Evolutionary conservation across 1,140 invertebrate species (phyloP).

Genomic region (Oreohelix idahoensis): DNA sequence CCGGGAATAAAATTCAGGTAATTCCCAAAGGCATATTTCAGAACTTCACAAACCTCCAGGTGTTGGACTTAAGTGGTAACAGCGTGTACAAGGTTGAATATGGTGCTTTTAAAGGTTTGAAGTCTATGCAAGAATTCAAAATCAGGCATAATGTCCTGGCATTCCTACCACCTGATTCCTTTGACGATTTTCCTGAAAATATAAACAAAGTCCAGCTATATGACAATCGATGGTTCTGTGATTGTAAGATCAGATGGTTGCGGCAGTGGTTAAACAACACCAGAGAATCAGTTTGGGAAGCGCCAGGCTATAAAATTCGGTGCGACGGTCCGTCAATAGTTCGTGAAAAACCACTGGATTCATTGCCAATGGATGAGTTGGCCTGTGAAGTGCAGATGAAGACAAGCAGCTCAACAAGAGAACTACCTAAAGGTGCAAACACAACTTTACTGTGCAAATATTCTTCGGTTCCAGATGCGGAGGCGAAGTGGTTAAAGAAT

Average conservation of each 20-base stretch:
- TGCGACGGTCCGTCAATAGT: conserved; percentile 52
- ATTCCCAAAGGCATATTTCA: conserved; percentile 52
- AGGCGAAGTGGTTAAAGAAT: conserved; percentile 53
- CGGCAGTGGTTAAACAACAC: conserved; percentile 54
- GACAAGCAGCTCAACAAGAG: conserved; percentile 47
- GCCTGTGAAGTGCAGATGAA: conserved; percentile 51
- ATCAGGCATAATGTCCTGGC: conserved; percentile 57
- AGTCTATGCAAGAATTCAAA: conserved; percentile 29
- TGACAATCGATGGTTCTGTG: conserved; percentile 67
- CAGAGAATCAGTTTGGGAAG: conserved; percentile 50
- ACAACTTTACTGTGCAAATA: conserved; percentile 55
- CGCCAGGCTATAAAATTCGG: conserved; percentile 42
- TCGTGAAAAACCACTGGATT: conserved; percentile 38
- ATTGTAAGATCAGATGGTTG: conserved; percentile 65
- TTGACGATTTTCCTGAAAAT: conserved; percentile 47
- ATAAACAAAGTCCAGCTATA: conserved; percentile 56
- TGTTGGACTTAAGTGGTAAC: conserved; percentile 62
- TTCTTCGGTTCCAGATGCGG: conserved; percentile 51
- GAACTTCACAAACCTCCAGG: conserved; percentile 50
- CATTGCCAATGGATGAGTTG: conserved; percentile 44
- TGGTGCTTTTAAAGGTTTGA: conserved; percentile 56
- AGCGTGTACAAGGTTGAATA: conserved; percentile 51
- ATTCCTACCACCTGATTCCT: conserved; percentile 40
- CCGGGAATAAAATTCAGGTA: conserved; percentile 56
- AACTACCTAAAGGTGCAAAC: conserved; percentile 33